A percentile compares a stretch with the other conserved stretches of the same genome.
Evolutionary conservation across 2,113 vertebrate genomes (phyloP).

Genomic region (Colinus virginianus): DNA sequence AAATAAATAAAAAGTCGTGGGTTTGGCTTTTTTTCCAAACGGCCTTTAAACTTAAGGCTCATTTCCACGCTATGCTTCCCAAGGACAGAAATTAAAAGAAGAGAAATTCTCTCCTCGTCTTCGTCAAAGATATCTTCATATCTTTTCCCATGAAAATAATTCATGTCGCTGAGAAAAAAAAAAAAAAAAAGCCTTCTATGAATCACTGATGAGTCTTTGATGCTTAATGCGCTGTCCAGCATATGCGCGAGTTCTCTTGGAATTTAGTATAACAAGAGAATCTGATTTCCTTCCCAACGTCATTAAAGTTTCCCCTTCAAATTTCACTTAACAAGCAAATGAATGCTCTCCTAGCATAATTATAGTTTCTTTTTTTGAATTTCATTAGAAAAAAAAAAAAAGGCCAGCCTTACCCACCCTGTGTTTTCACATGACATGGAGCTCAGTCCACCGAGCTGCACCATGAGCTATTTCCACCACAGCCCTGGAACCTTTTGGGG

Average conservation of each 20-base stretch:
- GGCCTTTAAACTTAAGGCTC: not conserved
- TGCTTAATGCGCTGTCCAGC: constrained; percentile 43
- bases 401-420: not conserved
- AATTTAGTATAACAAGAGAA: constrained; percentile 58
- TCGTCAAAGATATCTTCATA: constrained; percentile 19
- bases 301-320: constrained; percentile 66
- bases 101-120: not conserved
- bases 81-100: constrained; percentile 19
- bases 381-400: not conserved
- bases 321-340: constrained; percentile 70
- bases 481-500: not conserved
- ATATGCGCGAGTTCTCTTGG: not conserved
- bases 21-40: not conserved
- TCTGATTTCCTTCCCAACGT: constrained; percentile 55
- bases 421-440: not conserved
- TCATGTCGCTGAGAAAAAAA: not conserved
- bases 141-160: constrained; percentile 37
- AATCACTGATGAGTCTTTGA: constrained; percentile 25
- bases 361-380: not conserved
- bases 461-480: not conserved
- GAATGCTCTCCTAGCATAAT: constrained; percentile 55
- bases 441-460: not conserved
- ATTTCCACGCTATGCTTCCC: not conserved
- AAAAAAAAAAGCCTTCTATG: not conserved
- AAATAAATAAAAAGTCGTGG: not conserved